These are phyloP conservation scores for Meloidogyne chitwoodi DNA, from an alignment of 1,140 invertebrate genomes.

Conservation along the genomic window DNA sequence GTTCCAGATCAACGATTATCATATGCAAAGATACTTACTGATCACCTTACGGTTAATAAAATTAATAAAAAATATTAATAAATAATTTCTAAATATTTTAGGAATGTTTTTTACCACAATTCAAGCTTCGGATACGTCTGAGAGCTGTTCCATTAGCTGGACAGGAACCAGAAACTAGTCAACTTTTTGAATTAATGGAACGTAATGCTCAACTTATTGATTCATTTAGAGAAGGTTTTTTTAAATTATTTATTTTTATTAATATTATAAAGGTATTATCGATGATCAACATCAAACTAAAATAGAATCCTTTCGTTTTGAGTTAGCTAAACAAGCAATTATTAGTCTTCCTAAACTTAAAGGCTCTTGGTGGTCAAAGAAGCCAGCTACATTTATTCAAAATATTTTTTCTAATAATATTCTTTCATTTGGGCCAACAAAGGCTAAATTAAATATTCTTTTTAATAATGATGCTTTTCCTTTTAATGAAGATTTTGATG, in stretches of 20 bases:
- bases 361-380: constrained; percentile 59
- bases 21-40: constrained; percentile 39
- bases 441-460: constrained; percentile 81
- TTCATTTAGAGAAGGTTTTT: constrained; percentile 66
- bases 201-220: constrained; percentile 76
- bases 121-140: constrained; percentile 72
- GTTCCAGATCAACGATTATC: constrained; percentile 63
- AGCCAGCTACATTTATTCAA: constrained; percentile 65
- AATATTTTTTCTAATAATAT: constrained; percentile 70
- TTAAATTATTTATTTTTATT: not conserved
- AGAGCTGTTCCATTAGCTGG: constrained; percentile 75
- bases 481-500: constrained; percentile 60
- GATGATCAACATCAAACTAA: not conserved
- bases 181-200: constrained; percentile 74
- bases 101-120: constrained; percentile 70
- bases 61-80: not conserved
- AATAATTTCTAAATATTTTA: not conserved
- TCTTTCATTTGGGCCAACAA: constrained; percentile 83
- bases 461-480: constrained; percentile 68
- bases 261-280: not conserved
- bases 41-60: constrained; percentile 40
- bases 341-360: constrained; percentile 68
- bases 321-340: constrained; percentile 67
- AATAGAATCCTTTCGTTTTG: constrained; percentile 60
- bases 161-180: constrained; percentile 43